Evolutionary conservation across 2,888 invertebrate genomes (phyloP).

Genomic region (Dione vanillae): DNA sequence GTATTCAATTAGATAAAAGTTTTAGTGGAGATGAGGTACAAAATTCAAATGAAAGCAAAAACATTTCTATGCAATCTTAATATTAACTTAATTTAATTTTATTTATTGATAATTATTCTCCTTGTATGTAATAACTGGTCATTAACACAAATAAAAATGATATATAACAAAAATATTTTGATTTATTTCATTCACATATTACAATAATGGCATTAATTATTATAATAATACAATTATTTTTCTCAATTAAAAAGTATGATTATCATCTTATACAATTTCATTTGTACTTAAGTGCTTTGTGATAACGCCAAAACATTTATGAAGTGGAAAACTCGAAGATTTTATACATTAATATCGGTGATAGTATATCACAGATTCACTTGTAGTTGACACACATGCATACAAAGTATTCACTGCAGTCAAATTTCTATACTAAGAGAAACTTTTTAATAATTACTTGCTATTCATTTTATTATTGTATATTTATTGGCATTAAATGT

Average conservation of each 20-base stretch:
- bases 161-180: slow-evolving; percentile 74
- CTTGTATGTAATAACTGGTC: slow-evolving; percentile 25
- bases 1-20: slow-evolving; percentile 10
- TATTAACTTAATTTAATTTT: not conserved
- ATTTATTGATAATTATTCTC: slow-evolving; percentile 1
- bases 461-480: slow-evolving; percentile 26
- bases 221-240: slow-evolving; percentile 50
- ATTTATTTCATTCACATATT: slow-evolving; percentile 69
- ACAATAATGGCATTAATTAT: slow-evolving; percentile 55
- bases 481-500: slow-evolving; percentile 34
- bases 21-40: not conserved
- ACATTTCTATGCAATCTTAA: not conserved
- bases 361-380: slow-evolving; percentile 52
- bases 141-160: slow-evolving; percentile 60
- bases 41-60: not conserved
- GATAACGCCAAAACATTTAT: slow-evolving; percentile 44
- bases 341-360: slow-evolving; percentile 45
- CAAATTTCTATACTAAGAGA: slow-evolving; percentile 26
- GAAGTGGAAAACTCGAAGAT: slow-evolving; percentile 36
- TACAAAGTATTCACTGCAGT: slow-evolving; percentile 31
- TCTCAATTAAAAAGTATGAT: slow-evolving; percentile 47
- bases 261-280: slow-evolving; percentile 46
- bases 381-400: slow-evolving; percentile 45
- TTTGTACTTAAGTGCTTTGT: slow-evolving; percentile 80
- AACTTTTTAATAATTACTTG: slow-evolving; percentile 4